Conservation (phyloP, 2,888 invertebrate species). For the Cryptus viduatorius region DNA sequence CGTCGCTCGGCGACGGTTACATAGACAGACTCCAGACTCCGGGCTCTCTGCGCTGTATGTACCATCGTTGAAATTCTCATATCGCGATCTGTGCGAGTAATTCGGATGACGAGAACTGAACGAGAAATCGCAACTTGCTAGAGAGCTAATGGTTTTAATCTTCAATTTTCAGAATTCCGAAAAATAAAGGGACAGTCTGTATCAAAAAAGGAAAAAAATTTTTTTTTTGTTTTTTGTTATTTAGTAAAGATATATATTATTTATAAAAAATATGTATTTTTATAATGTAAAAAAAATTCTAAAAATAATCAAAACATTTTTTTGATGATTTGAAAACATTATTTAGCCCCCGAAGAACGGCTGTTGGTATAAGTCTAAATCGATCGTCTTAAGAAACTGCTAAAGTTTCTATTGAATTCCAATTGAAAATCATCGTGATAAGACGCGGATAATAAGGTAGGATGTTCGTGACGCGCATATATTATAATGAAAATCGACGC, state of each 20-base stretch:
- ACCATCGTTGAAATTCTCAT: background rate
- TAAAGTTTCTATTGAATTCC: constrained; percentile 3
- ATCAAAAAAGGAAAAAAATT: no score
- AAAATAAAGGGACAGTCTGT: no score
- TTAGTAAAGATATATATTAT: no score
- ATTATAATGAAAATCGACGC: constrained; percentile 40
- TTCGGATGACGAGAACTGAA: background rate
- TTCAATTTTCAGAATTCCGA: no score
- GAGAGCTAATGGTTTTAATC: no score
- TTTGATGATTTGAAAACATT: no score
- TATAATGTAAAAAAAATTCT: background rate
- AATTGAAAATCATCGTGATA: constrained; percentile 19
- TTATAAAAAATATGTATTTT: no score
- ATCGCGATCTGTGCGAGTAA: background rate
- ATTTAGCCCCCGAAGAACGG: no score
- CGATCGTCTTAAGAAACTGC: background rate
- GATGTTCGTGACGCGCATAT: constrained; percentile 53
- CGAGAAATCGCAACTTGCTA: no score
- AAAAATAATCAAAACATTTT: background rate
- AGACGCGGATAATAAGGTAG: constrained; percentile 11
- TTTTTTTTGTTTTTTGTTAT: no score
- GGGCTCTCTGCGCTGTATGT: background rate
- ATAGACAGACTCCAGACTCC: background rate
- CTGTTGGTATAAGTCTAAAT: background rate
- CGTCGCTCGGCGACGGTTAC: constrained; percentile 37